These are phyloP conservation scores for Acridotheres tristis DNA, from an alignment of 2,797 vertebrate species.

Conservation along the genomic window DNA sequence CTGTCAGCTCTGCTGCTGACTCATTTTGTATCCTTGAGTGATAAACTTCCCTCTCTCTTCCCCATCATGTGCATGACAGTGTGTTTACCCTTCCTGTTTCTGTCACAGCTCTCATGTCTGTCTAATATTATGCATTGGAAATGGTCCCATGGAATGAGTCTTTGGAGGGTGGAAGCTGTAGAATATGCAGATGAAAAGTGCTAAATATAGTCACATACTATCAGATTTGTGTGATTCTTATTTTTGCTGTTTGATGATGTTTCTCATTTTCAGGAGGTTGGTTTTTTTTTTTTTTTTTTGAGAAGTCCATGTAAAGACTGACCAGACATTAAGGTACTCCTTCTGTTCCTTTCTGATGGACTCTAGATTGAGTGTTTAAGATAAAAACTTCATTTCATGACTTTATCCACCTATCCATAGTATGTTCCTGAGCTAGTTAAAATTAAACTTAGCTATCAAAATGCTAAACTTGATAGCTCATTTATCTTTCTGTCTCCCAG, in stretches of 20 bases:
- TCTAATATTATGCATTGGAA: not conserved
- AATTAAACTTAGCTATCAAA: conserved; percentile 86
- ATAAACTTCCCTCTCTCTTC: not conserved
- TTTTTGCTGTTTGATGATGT: not conserved
- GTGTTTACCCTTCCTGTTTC: not conserved
- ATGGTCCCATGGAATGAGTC: not conserved
- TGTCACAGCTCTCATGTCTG: not conserved
- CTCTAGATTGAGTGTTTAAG: conserved; percentile 19
- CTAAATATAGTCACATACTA: not conserved
- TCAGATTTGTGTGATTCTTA: not conserved
- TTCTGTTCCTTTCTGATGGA: conserved; percentile 47
- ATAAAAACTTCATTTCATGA: conserved; percentile 57
- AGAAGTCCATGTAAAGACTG: not conserved
- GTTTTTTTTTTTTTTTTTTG: not conserved
- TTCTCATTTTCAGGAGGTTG: not conserved
- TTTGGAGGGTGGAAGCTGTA: not conserved
- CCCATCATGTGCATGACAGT: not conserved
- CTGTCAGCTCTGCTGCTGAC: conserved; percentile 14
- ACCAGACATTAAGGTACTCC: conserved; percentile 19
- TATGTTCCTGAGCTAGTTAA: conserved; percentile 81
- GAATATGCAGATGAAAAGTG: not conserved
- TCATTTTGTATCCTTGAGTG: conserved; percentile 6
- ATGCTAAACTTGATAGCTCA: conserved; percentile 83
- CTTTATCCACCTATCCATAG: conserved; percentile 77
- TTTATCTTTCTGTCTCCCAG: conserved; percentile 85